Base-by-base conservation (phyloP, 2,888 invertebrate species). In the Apamea sordens region DNA sequence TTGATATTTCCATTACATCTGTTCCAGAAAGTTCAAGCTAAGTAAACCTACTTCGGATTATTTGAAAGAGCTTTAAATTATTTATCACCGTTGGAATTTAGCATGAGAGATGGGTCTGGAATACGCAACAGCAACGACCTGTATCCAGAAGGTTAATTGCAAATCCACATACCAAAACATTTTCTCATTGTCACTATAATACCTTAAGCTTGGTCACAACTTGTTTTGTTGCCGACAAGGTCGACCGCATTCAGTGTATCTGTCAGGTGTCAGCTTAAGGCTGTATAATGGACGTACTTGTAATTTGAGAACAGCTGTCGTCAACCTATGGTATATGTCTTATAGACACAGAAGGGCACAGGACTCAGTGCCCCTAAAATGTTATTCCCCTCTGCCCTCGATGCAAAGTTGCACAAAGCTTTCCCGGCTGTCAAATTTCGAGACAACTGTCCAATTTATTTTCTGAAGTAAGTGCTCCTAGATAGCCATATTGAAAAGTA, bases 101-200 rank as follows among this genome's bases (percentile, higher is more conserved):
- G 8, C 24, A 15, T 53, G 28, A 47, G 15, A 53, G 28, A 56
- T 79, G 79, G 59, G 32, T 41, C 28, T n/a, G 47, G 44, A 53
- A 47, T 65, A 76, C 47, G 32, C 13, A 44, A 32, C 36, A 50
- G 64, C n/a, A 59, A 24, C 7, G 75, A 82, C 83, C 24, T 44
- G 69, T 77, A 53, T 74, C 8, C 13, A 71, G n/a, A 71, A 82
- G 73, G 67, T 74, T 85, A 75, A 86, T 86, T 68, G 65, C 63
- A 70, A 70, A 73, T 76, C n/a, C 63, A 50, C 74, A 82, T 86
- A 41, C 65, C 68, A 59, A 28, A 63, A 73, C 15, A 67, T 67
- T 71, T 59, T 81, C 59, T 86, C 76, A 74, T 70, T 84, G 79
- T 80, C 76, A 77, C 86, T 83, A 85, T 86, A 86, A 85, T 85